Base-by-base conservation (phyloP, 1,140 invertebrate species). In the Agrypnia vestita region DNA sequence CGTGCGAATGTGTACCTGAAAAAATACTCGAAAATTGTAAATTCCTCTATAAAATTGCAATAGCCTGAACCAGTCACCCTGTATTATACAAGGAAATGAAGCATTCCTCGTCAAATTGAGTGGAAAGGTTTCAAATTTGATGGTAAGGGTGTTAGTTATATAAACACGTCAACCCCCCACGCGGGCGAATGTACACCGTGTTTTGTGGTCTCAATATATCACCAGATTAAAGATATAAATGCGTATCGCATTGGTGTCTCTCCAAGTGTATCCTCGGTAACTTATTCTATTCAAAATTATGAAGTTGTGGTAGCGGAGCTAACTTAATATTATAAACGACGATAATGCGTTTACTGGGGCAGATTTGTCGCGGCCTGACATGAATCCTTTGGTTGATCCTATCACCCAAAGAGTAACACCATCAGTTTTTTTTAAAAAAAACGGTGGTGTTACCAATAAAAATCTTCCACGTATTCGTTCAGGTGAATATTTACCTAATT, bases 151-250 rank as follows among this genome's bases (percentile, higher is more conserved):
- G 47, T 71, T 15, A 71, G 47, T 71, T 71, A 71, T 17, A 71
- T 44, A 47, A 74, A 73, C 74, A 51, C 74, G 21, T 80, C 61
- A 69, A 80, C 72, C 61, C 51, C 78, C 59, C 56, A 67, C 67
- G 35, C 67, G 43, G 47, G 43, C 17, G 67, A n/a, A 9, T 47
- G 17, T 71, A 25, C 46, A n/a, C 47, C 25, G 12, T 47, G 11
- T 47, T 35, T 74, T 72, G 74, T 80, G 64, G 72, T 59, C 21
- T 59, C 55, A 19, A 59, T 59, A 59, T 19, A 59, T 59, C 15
- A 59, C 55, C 21, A 17, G 55, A 59, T 59, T 59, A 21, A 15
- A 21, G 13, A 21, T 59, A 59, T 59, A 59, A 59, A 59, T 59
- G 55, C n/a, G n/a, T 59, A 59, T n/a, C 55, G 53, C 15, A 59